A percentile compares a stretch with the other conserved stretches of the same genome.
Evolutionary conservation across 1,140 invertebrate species (phyloP).

Genomic region (Acromyrmex charruanus): DNA sequence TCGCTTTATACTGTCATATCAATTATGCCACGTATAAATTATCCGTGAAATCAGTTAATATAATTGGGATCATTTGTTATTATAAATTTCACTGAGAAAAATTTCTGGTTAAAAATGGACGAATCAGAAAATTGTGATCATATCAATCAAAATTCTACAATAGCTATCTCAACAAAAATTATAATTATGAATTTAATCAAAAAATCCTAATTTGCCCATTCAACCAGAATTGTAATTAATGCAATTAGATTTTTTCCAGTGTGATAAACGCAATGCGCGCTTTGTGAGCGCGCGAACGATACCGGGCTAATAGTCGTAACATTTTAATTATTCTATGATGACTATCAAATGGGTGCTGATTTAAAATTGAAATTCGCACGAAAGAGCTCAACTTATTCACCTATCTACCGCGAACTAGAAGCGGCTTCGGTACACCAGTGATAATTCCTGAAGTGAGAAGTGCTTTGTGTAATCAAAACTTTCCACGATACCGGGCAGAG

Average conservation of each 20-base stretch:
- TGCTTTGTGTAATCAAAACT: conserved; percentile 70
- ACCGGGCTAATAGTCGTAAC: conserved; percentile 32
- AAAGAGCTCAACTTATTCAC: conserved; percentile 15
- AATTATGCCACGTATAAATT: conserved; percentile 4
- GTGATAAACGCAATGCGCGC: neutral
- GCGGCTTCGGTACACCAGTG: conserved; percentile 31
- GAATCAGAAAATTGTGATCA: no score
- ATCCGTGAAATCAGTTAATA: neutral
- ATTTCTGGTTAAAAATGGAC: no score
- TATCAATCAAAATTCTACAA: no score
- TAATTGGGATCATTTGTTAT: neutral
- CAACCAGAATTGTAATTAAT: no score
- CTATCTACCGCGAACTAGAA: conserved; percentile 14
- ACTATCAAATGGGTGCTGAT: conserved; percentile 5
- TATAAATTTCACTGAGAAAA: neutral
- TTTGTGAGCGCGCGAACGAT: neutral
- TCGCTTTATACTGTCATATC: neutral
- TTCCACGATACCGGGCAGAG: conserved; percentile 62
- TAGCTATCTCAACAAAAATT: no score
- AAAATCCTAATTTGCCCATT: no score
- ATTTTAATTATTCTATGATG: conserved; percentile 7
- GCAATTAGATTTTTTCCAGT: no score
- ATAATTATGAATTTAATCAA: no score
- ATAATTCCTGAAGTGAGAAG: conserved; percentile 67
- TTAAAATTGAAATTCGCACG: conserved; percentile 48